Evolutionary conservation across 2,888 invertebrate species (phyloP).

Genomic region (Stegana nigrithorax): DNA sequence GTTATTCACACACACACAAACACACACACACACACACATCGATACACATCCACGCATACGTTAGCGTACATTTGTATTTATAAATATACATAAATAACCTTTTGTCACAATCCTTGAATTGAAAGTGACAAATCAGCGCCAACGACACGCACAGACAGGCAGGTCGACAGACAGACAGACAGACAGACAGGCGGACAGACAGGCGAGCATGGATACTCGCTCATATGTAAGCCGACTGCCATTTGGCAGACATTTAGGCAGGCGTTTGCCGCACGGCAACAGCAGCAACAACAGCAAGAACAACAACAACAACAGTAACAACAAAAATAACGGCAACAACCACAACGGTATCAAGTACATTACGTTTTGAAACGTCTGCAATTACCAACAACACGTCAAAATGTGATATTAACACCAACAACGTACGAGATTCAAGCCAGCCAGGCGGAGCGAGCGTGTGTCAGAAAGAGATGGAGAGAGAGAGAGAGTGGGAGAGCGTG

Average conservation of each 20-base stretch:
- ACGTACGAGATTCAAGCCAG: too few species aligned
- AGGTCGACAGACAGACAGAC: too few species aligned
- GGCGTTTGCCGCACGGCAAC: not conserved
- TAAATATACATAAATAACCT: slow-evolving; percentile 27
- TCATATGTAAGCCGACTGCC: not conserved
- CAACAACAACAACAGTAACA: not conserved
- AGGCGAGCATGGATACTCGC: too few species aligned
- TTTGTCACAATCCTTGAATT: slow-evolving; percentile 31
- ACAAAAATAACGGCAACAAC: not conserved
- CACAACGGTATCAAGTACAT: slow-evolving; percentile 8
- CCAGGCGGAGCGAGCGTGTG: too few species aligned
- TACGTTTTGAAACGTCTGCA: slow-evolving; percentile 57
- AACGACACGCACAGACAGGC: slow-evolving; percentile 21
- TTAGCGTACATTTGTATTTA: not conserved
- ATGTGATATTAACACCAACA: slow-evolving; percentile 61
- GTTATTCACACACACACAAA: too few species aligned
- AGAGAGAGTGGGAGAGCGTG: slow-evolving; percentile 9
- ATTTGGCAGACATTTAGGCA: slow-evolving; percentile 18
- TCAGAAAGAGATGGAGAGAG: slow-evolving; percentile 40
- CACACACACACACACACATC: not conserved
- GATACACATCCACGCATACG: not conserved
- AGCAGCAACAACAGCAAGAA: not conserved
- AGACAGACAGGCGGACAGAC: slow-evolving; percentile 19
- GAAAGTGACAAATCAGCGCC: slow-evolving; percentile 50
- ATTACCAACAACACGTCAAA: slow-evolving; percentile 61